Percentiles rank a stretch among this genome's conserved stretches.
phyloP scores from a whole-genome alignment of 1,140 invertebrate genomes.

The Procambarus clarkii region DNA sequence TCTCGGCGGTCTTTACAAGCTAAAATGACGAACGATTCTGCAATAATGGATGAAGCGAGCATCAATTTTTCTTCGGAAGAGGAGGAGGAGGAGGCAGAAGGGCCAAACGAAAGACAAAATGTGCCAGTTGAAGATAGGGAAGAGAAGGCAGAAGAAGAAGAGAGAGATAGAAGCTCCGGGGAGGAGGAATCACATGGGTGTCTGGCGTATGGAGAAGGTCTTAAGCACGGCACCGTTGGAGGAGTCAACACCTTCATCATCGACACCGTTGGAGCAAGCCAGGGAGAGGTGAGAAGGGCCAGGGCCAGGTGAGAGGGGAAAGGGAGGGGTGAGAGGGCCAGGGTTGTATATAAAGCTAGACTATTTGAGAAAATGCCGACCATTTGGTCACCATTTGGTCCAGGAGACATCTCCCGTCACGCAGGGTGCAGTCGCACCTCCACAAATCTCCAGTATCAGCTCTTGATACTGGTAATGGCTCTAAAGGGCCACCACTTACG shows the following conservation, averaged over 20 bases:
- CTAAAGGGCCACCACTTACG: no score
- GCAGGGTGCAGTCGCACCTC: no score
- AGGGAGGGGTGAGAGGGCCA: not conserved
- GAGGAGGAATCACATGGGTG: not conserved
- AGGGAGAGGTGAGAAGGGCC: constrained; percentile 31
- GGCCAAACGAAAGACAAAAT: not conserved
- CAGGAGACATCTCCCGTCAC: no score
- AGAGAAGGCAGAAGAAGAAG: not conserved
- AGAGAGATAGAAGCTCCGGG: not conserved
- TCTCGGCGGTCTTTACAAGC: not conserved
- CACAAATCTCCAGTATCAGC: no score
- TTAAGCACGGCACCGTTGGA: not conserved
- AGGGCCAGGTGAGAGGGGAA: not conserved
- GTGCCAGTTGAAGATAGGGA: not conserved
- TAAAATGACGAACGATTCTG: not conserved
- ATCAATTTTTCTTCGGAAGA: not conserved
- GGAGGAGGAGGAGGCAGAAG: constrained; percentile 2
- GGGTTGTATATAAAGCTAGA: no score
- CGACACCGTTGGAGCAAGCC: constrained; percentile 34
- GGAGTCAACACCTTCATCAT: constrained; percentile 28
- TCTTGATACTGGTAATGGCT: no score
- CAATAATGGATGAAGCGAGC: not conserved
- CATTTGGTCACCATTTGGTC: no score
- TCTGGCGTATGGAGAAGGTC: constrained; percentile 44
- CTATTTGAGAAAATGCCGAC: no score